phyloP scores from a whole-genome alignment of 2,888 invertebrate genomes.

The Brenthis daphne region DNA sequence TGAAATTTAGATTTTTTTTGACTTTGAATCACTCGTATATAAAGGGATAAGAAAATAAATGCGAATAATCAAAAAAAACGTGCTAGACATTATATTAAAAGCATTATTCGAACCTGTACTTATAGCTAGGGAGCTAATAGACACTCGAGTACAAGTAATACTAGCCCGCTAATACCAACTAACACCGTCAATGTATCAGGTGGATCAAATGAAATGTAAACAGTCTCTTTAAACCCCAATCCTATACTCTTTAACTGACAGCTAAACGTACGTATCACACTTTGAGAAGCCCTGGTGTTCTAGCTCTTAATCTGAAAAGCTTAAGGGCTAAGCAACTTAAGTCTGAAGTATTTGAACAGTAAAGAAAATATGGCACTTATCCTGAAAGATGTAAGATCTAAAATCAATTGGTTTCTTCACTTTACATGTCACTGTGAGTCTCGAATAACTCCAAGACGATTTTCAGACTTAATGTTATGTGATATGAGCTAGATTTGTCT shows the following conservation, averaged over 20 bases:
- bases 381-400: constrained; percentile 8
- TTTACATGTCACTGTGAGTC: neutral
- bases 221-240: neutral
- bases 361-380: constrained; percentile 14
- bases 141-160: too few species aligned
- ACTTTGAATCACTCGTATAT: too few species aligned
- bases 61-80: too few species aligned
- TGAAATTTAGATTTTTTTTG: too few species aligned
- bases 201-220: neutral
- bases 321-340: constrained; percentile 22
- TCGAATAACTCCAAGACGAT: constrained; percentile 1
- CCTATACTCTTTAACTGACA: neutral
- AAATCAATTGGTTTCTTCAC: constrained; percentile 7
- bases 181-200: neutral
- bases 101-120: too few species aligned
- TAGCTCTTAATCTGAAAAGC: constrained; percentile 7
- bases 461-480: constrained; percentile 16
- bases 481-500: neutral
- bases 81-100: too few species aligned
- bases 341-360: neutral
- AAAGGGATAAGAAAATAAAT: too few species aligned
- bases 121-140: too few species aligned
- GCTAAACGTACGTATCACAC: neutral
- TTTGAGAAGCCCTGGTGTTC: constrained; percentile 9
- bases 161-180: too few species aligned